A percentile compares a stretch with the other conserved stretches of the same genome.
phyloP scores from a whole-genome alignment of 1,140 invertebrate genomes.

The Drosophila athabasca region DNA sequence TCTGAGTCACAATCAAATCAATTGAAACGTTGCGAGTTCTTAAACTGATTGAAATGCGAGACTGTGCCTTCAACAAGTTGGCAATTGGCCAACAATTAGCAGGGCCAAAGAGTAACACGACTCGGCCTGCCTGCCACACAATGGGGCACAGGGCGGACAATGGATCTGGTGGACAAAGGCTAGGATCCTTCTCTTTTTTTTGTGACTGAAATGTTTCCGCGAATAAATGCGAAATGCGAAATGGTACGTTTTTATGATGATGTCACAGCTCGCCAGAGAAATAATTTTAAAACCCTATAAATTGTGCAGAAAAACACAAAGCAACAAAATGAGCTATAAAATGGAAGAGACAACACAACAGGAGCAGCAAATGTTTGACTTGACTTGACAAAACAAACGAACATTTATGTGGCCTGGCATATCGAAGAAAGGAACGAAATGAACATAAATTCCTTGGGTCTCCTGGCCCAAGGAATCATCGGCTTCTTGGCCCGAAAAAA shows the following conservation, averaged over 20 bases:
- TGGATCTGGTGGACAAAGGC: slow-evolving; percentile 23
- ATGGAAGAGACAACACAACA: slow-evolving; percentile 2
- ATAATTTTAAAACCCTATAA: slow-evolving; percentile 68
- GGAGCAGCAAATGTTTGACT: slow-evolving; percentile 47
- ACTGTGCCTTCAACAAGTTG: slow-evolving; percentile 11
- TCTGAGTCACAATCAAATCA: slow-evolving; percentile 24
- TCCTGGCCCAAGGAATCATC: slow-evolving; percentile 35
- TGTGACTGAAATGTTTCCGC: slow-evolving; percentile 21
- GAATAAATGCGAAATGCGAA: slow-evolving; percentile 36
- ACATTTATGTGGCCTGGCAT: slow-evolving; percentile 48
- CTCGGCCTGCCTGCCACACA: background rate
- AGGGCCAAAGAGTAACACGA: background rate
- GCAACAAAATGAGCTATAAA: slow-evolving; percentile 52
- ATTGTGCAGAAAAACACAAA: slow-evolving; percentile 39
- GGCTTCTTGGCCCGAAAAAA: slow-evolving; percentile 37
- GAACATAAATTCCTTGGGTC: slow-evolving; percentile 65
- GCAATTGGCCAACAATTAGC: slow-evolving; percentile 38
- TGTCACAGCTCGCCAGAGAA: slow-evolving; percentile 54
- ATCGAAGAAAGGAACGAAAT: slow-evolving; percentile 14
- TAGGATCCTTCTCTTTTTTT: background rate
- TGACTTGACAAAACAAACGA: slow-evolving; percentile 54
- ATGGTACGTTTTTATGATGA: slow-evolving; percentile 32
- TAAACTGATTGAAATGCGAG: slow-evolving; percentile 27
- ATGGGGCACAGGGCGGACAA: slow-evolving; percentile 22
- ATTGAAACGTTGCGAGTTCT: slow-evolving; percentile 22